Evolutionary conservation across 2,113 vertebrate species (phyloP).

Genomic region (Sciurus niger): DNA sequence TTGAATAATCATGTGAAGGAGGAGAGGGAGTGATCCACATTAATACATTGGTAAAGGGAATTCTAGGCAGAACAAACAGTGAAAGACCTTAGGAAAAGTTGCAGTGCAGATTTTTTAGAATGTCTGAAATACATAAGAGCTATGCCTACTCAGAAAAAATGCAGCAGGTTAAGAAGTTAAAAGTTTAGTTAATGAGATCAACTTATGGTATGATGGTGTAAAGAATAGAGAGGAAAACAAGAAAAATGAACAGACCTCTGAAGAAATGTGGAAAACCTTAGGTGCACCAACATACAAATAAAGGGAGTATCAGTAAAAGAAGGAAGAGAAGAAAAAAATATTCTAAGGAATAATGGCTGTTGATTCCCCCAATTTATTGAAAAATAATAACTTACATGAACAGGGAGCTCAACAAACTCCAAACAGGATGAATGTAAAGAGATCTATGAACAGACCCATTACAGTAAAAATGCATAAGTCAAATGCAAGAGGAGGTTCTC

Average conservation of each 20-base stretch:
- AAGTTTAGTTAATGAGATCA: background rate
- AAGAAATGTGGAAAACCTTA: no score
- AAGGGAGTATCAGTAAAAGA: background rate
- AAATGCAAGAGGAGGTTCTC: background rate
- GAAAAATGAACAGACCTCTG: background rate
- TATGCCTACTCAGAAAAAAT: background rate
- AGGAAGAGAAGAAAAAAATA: background rate
- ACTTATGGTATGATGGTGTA: background rate
- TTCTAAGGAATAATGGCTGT: background rate
- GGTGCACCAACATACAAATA: no score
- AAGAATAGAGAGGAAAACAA: background rate
- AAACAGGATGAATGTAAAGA: background rate
- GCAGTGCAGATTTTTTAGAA: background rate
- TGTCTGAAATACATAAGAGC: background rate
- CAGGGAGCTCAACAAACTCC: background rate
- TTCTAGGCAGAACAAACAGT: background rate
- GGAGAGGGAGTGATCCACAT: background rate
- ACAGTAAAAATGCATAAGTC: constrained; percentile 3
- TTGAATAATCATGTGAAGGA: background rate
- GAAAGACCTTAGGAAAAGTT: background rate
- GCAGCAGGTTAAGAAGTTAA: background rate
- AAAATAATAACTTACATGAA: background rate
- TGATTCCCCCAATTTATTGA: background rate
- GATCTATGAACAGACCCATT: background rate
- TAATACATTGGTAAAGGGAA: background rate